Percentiles rank a stretch among this genome's conserved stretches.
These are phyloP conservation scores for Clarias gariepinus DNA, from an alignment of 2,113 vertebrate species.

Conservation along the genomic window DNA sequence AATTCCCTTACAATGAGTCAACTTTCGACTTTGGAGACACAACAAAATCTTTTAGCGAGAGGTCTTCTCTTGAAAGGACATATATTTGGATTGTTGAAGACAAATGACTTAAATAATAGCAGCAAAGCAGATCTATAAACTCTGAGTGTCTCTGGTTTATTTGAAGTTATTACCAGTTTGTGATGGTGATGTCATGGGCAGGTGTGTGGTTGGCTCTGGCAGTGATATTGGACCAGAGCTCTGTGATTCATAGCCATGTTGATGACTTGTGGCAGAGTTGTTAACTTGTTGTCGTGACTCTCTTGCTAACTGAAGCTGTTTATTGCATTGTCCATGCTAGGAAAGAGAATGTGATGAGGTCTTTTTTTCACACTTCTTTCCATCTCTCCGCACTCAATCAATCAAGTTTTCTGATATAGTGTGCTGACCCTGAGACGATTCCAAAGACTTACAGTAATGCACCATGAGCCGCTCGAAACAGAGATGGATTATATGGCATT, in stretches of 20 bases:
- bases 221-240: not conserved
- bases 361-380: not conserved
- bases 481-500: not conserved
- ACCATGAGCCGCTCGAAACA: not conserved
- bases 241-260: conserved; percentile 42
- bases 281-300: conserved; percentile 32
- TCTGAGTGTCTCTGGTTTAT: not conserved
- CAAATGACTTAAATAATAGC: not conserved
- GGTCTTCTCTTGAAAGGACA: not conserved
- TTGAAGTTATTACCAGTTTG: conserved; percentile 4
- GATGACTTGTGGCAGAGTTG: conserved; percentile 44
- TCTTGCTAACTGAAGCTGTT: conserved; percentile 7
- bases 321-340: not conserved
- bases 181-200: not conserved
- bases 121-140: not conserved
- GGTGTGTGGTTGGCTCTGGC: conserved; percentile 7
- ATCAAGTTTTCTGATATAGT: not conserved
- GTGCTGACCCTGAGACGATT: too few species aligned
- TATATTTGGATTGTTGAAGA: conserved; percentile 1
- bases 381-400: not conserved
- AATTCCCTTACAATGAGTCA: not conserved
- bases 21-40: not conserved
- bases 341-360: conserved; percentile 18
- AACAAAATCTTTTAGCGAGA: not conserved
- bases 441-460: not conserved